Evolutionary conservation across 2,797 vertebrate genomes (phyloP).

Genomic region (Halcyon leucocephala): DNA sequence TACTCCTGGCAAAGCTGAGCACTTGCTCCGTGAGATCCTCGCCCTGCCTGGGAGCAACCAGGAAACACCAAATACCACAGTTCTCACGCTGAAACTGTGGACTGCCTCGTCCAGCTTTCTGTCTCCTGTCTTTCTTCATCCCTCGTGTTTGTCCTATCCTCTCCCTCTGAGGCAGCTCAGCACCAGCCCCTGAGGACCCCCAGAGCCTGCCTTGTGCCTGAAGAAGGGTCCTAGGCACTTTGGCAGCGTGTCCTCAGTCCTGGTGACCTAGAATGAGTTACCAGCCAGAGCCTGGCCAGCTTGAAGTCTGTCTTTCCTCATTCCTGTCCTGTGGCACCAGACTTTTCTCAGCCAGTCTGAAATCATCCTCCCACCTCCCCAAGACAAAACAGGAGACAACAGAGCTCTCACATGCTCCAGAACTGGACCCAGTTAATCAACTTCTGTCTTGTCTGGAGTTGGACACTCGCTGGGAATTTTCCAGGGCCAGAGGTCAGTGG

Average conservation of each 20-base stretch:
- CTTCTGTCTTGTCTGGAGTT: not conserved
- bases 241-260: not conserved
- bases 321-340: not conserved
- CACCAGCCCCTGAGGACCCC: not conserved
- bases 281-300: not conserved
- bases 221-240: not conserved
- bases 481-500: not conserved
- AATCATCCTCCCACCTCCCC: not conserved
- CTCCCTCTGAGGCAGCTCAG: not conserved
- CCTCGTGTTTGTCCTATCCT: not conserved
- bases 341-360: not conserved
- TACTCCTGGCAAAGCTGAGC: not conserved
- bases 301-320: not conserved
- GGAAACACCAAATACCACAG: not conserved
- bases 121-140: not conserved
- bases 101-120: not conserved
- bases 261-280: not conserved
- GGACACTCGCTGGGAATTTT: not conserved
- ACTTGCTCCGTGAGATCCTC: not conserved
- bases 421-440: not conserved
- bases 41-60: not conserved
- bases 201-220: accelerated
- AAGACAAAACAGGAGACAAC: accelerated
- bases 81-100: accelerated
- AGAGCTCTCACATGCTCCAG: not conserved